Evolutionary conservation across 2,888 invertebrate genomes (phyloP).

Genomic region (Carabus problematicus): DNA sequence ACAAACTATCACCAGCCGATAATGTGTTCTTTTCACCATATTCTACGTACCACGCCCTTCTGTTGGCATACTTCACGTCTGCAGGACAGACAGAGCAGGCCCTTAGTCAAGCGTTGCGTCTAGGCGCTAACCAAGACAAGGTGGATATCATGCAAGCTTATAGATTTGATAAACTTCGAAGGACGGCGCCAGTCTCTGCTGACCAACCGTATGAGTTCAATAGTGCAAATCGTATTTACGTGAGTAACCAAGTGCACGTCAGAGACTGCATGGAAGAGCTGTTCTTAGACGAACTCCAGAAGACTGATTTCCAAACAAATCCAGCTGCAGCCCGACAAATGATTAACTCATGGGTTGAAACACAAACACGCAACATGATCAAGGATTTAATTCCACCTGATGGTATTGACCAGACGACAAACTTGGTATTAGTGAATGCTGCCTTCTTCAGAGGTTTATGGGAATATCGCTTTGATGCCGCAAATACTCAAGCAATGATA

Average conservation of each 20-base stretch:
- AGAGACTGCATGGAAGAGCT: conserved; percentile 72
- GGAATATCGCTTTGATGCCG: conserved; percentile 77
- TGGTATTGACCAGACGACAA: conserved; percentile 68
- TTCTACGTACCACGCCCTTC: conserved; percentile 81
- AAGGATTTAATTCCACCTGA: conserved; percentile 72
- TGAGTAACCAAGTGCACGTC: conserved; percentile 65
- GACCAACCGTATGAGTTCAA: conserved; percentile 69
- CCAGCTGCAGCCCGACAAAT: conserved; percentile 65
- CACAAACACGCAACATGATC: conserved; percentile 78
- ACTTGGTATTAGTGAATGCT: conserved; percentile 83
- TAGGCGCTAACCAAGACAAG: conserved; percentile 70
- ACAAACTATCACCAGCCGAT: conserved; percentile 67
- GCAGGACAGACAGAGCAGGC: conserved; percentile 73
- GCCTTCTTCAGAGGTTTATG: conserved; percentile 91
- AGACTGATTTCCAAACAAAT: conserved; percentile 69
- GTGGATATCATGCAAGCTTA: conserved; percentile 76
- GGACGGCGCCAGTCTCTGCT: conserved; percentile 60
- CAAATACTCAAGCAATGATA: conserved; percentile 73
- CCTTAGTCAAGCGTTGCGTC: conserved; percentile 68
- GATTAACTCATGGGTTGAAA: conserved; percentile 82
- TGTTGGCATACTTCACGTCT: conserved; percentile 80
- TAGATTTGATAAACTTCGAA: conserved; percentile 70
- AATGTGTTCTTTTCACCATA: conserved; percentile 90
- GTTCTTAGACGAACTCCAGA: conserved; percentile 70
- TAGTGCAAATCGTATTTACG: conserved; percentile 80